These are phyloP conservation scores for Cheilosia vernalis DNA, from an alignment of 2,888 invertebrate species.

Conservation along the genomic window DNA sequence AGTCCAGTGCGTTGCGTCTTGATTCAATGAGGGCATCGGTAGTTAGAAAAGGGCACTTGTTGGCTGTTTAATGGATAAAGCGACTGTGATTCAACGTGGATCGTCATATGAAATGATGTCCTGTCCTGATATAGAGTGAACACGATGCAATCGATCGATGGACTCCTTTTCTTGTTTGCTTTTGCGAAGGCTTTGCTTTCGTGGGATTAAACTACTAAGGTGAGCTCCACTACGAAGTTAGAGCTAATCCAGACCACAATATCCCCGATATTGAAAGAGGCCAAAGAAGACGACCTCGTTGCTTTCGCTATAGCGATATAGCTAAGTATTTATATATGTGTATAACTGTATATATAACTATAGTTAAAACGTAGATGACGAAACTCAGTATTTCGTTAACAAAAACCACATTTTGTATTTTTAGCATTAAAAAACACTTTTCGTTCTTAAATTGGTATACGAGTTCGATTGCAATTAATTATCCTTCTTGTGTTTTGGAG, in stretches of 20 bases:
- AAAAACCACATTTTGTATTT: neutral
- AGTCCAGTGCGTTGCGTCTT: constrained; percentile 51
- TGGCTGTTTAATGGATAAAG: neutral
- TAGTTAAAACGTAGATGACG: neutral
- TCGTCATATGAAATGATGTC: too few species aligned
- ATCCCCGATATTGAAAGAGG: neutral
- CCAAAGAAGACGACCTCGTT: neutral
- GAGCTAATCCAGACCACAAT: neutral
- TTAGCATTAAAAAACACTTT: too few species aligned
- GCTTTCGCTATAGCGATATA: neutral
- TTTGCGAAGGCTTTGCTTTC: too few species aligned
- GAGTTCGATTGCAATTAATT: neutral
- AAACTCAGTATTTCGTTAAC: neutral
- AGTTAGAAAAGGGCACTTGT: neutral
- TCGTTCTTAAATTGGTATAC: neutral
- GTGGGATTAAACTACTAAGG: too few species aligned
- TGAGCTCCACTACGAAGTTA: neutral
- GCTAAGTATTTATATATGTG: too few species aligned
- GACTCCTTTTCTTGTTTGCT: too few species aligned
- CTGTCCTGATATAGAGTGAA: too few species aligned
- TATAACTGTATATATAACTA: too few species aligned
- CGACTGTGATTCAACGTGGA: too few species aligned
- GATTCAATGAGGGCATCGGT: constrained; percentile 19
- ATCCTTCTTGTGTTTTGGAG: neutral
- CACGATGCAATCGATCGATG: too few species aligned